These are phyloP conservation scores for Flexamia atlantica DNA, from an alignment of 2,888 invertebrate species.

Conservation along the genomic window DNA sequence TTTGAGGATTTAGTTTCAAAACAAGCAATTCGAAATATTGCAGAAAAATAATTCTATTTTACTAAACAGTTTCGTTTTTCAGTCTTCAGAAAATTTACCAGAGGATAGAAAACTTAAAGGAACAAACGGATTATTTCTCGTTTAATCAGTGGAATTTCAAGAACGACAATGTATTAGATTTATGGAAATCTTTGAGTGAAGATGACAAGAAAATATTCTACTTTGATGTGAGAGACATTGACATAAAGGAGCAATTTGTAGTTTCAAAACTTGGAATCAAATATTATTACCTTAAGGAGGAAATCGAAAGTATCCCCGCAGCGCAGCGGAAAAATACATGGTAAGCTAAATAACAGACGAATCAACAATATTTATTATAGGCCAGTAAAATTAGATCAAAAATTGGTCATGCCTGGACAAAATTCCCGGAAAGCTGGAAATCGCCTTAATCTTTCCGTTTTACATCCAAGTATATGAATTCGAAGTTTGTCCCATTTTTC, in stretches of 20 bases:
- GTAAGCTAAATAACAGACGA: no score
- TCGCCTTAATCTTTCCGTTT: no score
- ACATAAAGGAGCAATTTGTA: slow-evolving; percentile 86
- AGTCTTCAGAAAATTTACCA: slow-evolving; percentile 3
- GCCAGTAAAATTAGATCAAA: no score
- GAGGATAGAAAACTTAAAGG: not conserved
- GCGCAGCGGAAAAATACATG: slow-evolving; percentile 75
- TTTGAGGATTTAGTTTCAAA: no score
- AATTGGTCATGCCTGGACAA: no score
- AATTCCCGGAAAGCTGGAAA: no score
- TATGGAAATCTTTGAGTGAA: slow-evolving; percentile 79
- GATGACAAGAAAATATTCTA: slow-evolving; percentile 82
- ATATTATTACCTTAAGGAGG: slow-evolving; percentile 88
- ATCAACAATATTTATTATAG: no score
- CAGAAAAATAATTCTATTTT: no score
- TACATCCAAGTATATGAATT: no score
- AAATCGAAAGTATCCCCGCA: slow-evolving; percentile 83
- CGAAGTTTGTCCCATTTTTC: no score
- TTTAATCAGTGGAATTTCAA: slow-evolving; percentile 87
- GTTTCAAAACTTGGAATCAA: slow-evolving; percentile 85
- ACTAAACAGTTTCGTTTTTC: not conserved
- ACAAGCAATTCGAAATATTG: no score
- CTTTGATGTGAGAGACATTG: slow-evolving; percentile 83
- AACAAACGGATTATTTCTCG: slow-evolving; percentile 80
- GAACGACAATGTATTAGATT: slow-evolving; percentile 79